phyloP scores from a whole-genome alignment of 1,140 invertebrate species.

The Hetaerina americana region DNA sequence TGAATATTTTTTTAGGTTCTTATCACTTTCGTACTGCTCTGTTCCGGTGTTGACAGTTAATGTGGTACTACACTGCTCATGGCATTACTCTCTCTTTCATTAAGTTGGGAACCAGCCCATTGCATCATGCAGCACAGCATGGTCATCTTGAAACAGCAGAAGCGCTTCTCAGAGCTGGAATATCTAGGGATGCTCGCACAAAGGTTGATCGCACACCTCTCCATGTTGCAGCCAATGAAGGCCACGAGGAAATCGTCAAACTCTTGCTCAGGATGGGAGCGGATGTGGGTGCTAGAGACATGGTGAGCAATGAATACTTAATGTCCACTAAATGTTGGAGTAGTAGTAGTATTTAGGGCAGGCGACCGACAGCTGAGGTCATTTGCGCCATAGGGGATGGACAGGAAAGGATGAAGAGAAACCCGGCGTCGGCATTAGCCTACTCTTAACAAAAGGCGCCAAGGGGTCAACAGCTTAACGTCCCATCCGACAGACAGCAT shows the following conservation, averaged over 20 bases:
- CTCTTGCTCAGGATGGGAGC: constrained; percentile 63
- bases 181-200: constrained; percentile 73
- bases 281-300: constrained; percentile 62
- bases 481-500: too few relatives aligned
- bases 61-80: too few relatives aligned
- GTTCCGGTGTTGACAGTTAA: too few relatives aligned
- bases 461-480: too few relatives aligned
- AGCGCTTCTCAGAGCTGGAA: constrained; percentile 68
- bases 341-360: too few relatives aligned
- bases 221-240: constrained; percentile 76
- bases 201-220: constrained; percentile 87
- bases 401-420: too few relatives aligned
- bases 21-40: too few relatives aligned
- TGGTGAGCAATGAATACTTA: constrained; percentile 41
- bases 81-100: neutral
- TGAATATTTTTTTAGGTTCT: too few relatives aligned
- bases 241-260: constrained; percentile 61
- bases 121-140: constrained; percentile 74
- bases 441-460: too few relatives aligned
- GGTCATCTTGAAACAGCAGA: constrained; percentile 72
- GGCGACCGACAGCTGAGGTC: too few relatives aligned
- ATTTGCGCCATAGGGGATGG: too few relatives aligned
- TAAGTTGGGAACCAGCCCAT: constrained; percentile 74
- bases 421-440: too few relatives aligned
- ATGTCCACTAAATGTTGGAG: neutral